Percentiles rank a stretch among this genome's conserved stretches.
phyloP scores from a whole-genome alignment of 1,140 invertebrate species.

The Procambarus clarkii region DNA sequence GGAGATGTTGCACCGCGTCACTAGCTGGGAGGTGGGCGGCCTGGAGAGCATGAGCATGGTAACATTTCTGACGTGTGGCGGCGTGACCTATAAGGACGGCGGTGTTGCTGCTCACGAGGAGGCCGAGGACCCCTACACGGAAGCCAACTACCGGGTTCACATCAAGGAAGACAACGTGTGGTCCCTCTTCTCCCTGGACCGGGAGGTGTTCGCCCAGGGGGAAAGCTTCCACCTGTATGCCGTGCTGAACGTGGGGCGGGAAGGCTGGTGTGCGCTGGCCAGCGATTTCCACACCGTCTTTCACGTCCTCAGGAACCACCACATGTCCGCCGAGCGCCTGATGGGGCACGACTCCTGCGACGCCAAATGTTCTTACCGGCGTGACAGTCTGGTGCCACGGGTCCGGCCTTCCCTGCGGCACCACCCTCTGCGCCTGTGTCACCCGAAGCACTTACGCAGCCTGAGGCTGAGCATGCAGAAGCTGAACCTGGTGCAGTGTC shows the following conservation, averaged over 20 bases:
- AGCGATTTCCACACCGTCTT: conserved; percentile 25
- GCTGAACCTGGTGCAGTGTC: not conserved
- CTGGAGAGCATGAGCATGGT: conserved; percentile 1
- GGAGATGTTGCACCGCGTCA: conserved; percentile 9
- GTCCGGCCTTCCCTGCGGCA: not conserved
- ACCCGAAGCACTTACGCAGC: not conserved
- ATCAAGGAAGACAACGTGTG: conserved; percentile 29
- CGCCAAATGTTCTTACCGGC: not conserved
- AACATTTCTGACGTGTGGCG: conserved; percentile 16
- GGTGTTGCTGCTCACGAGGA: conserved; percentile 22
- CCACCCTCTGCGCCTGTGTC: not conserved
- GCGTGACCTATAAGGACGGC: conserved; percentile 18
- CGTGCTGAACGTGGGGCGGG: conserved; percentile 33
- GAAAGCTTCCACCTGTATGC: conserved; percentile 22
- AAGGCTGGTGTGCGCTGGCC: conserved; percentile 37
- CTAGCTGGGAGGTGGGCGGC: not conserved
- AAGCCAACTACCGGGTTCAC: not conserved
- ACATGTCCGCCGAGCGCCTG: conserved; percentile 22
- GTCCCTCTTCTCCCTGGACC: conserved; percentile 13
- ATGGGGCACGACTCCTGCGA: conserved; percentile 23
- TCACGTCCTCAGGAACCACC: conserved; percentile 42
- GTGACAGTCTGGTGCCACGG: conserved; percentile 33
- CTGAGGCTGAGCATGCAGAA: not conserved
- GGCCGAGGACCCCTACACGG: not conserved
- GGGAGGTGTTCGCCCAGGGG: not conserved